Conservation (phyloP, 1,140 invertebrate genomes). For the Drosophila suzukii region DNA sequence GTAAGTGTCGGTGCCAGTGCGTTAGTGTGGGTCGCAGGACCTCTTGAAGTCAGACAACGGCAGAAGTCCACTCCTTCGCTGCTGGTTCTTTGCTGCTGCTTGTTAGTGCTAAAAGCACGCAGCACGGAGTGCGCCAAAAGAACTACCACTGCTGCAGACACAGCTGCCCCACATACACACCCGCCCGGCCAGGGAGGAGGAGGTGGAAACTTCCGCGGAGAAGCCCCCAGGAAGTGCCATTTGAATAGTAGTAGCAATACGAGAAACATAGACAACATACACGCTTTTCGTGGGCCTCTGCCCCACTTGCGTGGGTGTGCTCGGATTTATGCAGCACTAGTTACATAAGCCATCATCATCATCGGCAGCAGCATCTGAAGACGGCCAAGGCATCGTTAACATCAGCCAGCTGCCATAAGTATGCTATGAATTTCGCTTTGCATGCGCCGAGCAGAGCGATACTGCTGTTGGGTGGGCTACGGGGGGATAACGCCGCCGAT, state of each 20-base stretch:
- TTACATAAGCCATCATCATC: slow-evolving; percentile 80
- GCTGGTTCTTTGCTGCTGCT: slow-evolving; percentile 48
- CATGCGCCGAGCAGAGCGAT: slow-evolving; percentile 6
- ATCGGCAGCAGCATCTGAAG: slow-evolving; percentile 30
- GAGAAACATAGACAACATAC: slow-evolving; percentile 11
- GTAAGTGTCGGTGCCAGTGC: slow-evolving; percentile 28
- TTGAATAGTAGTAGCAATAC: slow-evolving; percentile 53
- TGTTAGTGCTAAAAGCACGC: slow-evolving; percentile 53
- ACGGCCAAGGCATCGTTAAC: slow-evolving; percentile 49
- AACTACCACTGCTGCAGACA: slow-evolving; percentile 41
- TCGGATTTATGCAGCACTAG: slow-evolving; percentile 81
- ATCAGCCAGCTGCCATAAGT: slow-evolving; percentile 39
- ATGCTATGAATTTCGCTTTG: slow-evolving; percentile 29
- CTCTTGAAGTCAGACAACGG: slow-evolving; percentile 25
- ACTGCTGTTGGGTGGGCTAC: neutral
- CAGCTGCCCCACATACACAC: slow-evolving; percentile 43
- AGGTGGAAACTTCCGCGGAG: neutral
- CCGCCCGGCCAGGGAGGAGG: slow-evolving; percentile 2
- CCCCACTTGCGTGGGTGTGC: slow-evolving; percentile 39
- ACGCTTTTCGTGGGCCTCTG: slow-evolving; percentile 20
- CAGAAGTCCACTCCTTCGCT: slow-evolving; percentile 37
- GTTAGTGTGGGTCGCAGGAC: slow-evolving; percentile 11
- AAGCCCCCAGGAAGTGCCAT: slow-evolving; percentile 41
- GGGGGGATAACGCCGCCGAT: slow-evolving; percentile 33
- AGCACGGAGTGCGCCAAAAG: slow-evolving; percentile 33